Conservation (phyloP, 2,113 vertebrate species). For the Albula glossodonta region DNA sequence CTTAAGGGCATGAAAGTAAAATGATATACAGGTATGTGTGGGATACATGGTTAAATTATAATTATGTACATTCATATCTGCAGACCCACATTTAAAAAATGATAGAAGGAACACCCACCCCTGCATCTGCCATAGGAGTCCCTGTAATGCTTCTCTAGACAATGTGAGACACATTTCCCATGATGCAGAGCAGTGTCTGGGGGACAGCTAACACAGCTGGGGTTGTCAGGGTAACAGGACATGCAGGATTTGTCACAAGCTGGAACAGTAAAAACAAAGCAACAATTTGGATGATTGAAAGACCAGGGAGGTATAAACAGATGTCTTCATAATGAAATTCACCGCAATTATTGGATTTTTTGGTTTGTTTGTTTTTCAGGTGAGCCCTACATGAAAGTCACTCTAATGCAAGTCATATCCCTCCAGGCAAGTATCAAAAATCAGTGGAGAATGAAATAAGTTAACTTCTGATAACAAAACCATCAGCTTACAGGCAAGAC, state of each 20-base stretch:
- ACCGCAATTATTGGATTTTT: background rate
- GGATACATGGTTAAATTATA: background rate
- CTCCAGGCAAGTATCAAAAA: too few species aligned
- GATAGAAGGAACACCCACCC: conserved; percentile 64
- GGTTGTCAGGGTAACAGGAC: conserved; percentile 73
- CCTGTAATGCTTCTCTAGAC: conserved; percentile 71
- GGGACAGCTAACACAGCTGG: conserved; percentile 75
- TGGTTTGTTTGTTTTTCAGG: background rate
- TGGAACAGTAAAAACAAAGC: conserved; percentile 50
- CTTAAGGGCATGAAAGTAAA: background rate
- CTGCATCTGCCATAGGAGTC: conserved; percentile 69
- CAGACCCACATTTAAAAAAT: background rate
- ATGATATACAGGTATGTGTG: background rate
- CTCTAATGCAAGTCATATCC: too few species aligned
- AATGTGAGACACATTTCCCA: conserved; percentile 77
- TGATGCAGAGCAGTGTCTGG: conserved; percentile 65
- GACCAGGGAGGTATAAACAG: conserved; percentile 29
- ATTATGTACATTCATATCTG: background rate
- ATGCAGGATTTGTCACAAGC: conserved; percentile 82
- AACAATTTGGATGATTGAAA: conserved; percentile 23
- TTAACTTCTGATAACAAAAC: too few species aligned
- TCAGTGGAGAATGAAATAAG: too few species aligned
- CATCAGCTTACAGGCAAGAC: too few species aligned
- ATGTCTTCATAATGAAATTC: conserved; percentile 2
- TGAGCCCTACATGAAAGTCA: too few species aligned